Evolutionary conservation across 2,113 vertebrate genomes (phyloP).

Genomic region (Aptenodytes patagonicus): DNA sequence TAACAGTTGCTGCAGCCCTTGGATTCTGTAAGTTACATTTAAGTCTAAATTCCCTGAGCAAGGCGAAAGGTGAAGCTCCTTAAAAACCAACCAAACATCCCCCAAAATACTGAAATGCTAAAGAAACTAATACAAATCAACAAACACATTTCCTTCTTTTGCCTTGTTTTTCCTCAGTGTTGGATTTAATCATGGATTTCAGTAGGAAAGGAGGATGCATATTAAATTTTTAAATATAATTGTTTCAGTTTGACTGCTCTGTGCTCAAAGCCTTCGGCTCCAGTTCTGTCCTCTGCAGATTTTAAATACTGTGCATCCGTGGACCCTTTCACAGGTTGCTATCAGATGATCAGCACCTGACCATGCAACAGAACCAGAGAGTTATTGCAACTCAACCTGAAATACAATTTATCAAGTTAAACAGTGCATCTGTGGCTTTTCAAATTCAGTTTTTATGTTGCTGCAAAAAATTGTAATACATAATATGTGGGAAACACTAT

Average conservation of each 20-base stretch:
- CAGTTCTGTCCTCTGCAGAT: background rate
- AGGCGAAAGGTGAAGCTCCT: background rate
- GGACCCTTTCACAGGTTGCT: background rate
- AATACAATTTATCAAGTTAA: background rate
- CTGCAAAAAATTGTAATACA: background rate
- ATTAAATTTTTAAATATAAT: background rate
- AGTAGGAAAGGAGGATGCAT: background rate
- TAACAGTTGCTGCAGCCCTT: background rate
- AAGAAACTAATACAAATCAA: background rate
- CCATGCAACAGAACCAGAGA: background rate
- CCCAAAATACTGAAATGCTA: background rate
- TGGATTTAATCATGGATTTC: constrained; percentile 39
- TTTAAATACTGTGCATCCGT: background rate
- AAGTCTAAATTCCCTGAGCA: background rate
- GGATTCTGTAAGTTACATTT: background rate
- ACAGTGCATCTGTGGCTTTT: background rate
- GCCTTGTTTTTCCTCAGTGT: background rate
- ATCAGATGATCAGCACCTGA: background rate
- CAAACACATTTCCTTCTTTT: constrained; percentile 1
- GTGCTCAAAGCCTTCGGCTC: constrained; percentile 4
- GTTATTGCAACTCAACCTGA: background rate
- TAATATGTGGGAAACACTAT: background rate
- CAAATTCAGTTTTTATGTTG: background rate
- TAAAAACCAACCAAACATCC: background rate
- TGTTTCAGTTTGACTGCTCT: background rate